These are phyloP conservation scores for Colossoma macropomum DNA, from an alignment of 2,113 vertebrate species.

Conservation along the genomic window DNA sequence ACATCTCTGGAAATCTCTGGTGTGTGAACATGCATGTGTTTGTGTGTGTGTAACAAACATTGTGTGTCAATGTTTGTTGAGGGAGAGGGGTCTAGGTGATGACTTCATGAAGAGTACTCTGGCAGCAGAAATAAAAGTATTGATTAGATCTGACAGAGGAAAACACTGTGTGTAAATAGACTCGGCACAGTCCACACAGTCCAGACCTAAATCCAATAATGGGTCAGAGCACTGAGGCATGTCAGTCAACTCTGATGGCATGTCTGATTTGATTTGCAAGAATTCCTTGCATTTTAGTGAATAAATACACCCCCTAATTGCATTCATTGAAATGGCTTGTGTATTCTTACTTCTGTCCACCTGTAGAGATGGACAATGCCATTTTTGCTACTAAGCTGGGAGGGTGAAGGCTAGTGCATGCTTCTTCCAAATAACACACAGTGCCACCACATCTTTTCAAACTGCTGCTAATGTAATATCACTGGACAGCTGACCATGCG, in stretches of 20 bases:
- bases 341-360: neutral
- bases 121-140: slow-evolving; percentile 14
- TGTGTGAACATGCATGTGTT: too few species aligned
- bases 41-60: slow-evolving; percentile 7
- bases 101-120: slow-evolving; percentile 12
- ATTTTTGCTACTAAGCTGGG: too few species aligned
- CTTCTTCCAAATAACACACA: too few species aligned
- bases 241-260: neutral
- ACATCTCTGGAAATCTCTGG: too few species aligned
- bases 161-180: slow-evolving; percentile 23
- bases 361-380: too few species aligned
- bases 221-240: neutral
- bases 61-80: slow-evolving; percentile 1
- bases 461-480: too few species aligned
- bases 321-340: neutral
- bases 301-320: neutral
- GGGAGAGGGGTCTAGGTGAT: slow-evolving; percentile 15
- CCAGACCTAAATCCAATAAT: slow-evolving; percentile 17
- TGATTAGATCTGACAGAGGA: slow-evolving; percentile 24
- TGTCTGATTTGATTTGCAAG: neutral
- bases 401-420: too few species aligned
- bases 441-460: too few species aligned
- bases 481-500: too few species aligned
- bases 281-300: neutral
- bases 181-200: slow-evolving; percentile 4